Conservation (phyloP, 2,113 vertebrate species). For the Antennarius striatus region DNA sequence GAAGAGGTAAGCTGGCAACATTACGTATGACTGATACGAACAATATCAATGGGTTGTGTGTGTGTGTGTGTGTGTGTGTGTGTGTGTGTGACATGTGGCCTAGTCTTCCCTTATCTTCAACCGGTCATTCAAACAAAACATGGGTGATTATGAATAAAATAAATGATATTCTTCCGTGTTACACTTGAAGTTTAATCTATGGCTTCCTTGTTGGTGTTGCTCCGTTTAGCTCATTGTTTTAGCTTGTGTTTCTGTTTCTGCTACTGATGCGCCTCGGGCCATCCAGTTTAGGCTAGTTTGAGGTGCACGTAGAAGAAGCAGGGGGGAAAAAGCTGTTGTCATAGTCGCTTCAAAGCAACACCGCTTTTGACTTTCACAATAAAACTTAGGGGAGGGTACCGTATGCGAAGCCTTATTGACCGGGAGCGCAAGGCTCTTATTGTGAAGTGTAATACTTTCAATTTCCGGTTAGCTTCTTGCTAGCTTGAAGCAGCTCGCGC, state of each 20-base stretch:
- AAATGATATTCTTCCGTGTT: neutral
- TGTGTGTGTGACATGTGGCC: slow-evolving; percentile 42
- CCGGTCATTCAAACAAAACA: slow-evolving; percentile 42
- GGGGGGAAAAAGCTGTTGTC: slow-evolving; percentile 5
- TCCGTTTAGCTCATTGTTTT: slow-evolving; percentile 4
- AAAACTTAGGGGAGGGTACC: neutral
- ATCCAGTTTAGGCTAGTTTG: slow-evolving; percentile 81
- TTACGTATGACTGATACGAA: neutral
- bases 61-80: slow-evolving; percentile 16
- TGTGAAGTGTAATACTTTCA: neutral
- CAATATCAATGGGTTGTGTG: slow-evolving; percentile 1
- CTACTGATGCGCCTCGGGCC: slow-evolving; percentile 53
- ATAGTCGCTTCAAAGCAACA: too few relatives aligned
- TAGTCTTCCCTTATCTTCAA: slow-evolving; percentile 24
- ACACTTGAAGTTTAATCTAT: neutral
- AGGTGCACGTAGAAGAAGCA: slow-evolving; percentile 48
- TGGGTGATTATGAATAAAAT: neutral
- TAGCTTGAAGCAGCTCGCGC: slow-evolving; percentile 57
- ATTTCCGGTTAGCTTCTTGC: neutral
- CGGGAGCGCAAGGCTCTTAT: slow-evolving; percentile 19
- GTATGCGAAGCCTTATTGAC: rapidly evolving
- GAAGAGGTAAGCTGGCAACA: slow-evolving; percentile 84
- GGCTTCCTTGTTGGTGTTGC: neutral
- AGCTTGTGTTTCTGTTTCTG: slow-evolving; percentile 14
- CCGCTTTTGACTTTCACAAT: slow-evolving; percentile 23